Conservation (phyloP, 2,888 invertebrate genomes). For the Panzeria rudis region DNA sequence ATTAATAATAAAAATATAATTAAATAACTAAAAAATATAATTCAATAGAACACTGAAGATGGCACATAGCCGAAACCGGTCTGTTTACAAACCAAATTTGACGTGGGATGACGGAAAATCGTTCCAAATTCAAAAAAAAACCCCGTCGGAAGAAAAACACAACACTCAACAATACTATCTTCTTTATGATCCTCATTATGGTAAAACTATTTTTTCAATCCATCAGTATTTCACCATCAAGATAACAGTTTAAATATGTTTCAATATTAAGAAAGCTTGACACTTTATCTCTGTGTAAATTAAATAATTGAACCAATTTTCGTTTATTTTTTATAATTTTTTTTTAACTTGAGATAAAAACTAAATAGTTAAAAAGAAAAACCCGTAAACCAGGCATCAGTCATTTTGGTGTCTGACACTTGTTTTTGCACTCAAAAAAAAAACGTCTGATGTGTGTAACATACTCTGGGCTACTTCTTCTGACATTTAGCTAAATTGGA, state of each 20-base stretch:
- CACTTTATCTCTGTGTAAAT: constrained; percentile 33
- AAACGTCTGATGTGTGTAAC: constrained; percentile 13
- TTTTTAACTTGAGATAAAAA: neutral
- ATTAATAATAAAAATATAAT: too few relatives aligned
- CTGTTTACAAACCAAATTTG: too few relatives aligned
- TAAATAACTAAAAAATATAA: too few relatives aligned
- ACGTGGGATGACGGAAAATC: too few relatives aligned
- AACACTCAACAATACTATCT: too few relatives aligned
- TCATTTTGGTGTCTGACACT: constrained; percentile 66
- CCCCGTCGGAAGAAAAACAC: too few relatives aligned
- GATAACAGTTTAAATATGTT: neutral
- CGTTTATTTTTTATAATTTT: neutral
- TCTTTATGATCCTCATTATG: neutral
- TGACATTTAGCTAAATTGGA: constrained; percentile 57
- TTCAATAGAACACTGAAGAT: too few relatives aligned
- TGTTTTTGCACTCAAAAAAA: constrained; percentile 45
- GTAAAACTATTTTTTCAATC: neutral
- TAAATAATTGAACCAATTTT: constrained; percentile 58
- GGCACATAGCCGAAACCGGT: too few relatives aligned
- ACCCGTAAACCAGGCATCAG: constrained; percentile 50
- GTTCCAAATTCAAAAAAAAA: too few relatives aligned
- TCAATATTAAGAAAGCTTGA: constrained; percentile 34
- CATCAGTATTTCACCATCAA: neutral
- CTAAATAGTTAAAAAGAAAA: constrained; percentile 20
- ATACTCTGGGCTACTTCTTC: constrained; percentile 39